A percentile compares a stretch with the other conserved stretches of the same genome.
These are phyloP conservation scores for Macrochelys suwanniensis DNA, from an alignment of 2,797 vertebrate genomes.

Conservation along the genomic window DNA sequence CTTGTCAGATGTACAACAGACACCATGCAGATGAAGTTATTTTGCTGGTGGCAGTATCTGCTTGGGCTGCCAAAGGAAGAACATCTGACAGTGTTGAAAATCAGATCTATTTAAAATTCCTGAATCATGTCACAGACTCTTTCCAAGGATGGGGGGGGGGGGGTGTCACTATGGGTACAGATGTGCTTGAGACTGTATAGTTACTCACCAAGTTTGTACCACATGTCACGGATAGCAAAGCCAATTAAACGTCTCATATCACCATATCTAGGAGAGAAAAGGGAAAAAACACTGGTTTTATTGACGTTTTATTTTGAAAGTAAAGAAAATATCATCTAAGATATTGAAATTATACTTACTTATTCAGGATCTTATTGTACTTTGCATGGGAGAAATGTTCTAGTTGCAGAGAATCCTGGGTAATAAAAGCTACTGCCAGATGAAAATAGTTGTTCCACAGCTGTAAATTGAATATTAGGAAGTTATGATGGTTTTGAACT, in stretches of 20 bases:
- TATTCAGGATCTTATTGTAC: constrained; percentile 94
- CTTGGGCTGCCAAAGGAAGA: not conserved
- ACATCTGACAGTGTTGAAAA: not conserved
- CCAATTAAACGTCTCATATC: constrained; percentile 96
- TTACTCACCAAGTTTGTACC: constrained; percentile 95
- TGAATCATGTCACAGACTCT: not conserved
- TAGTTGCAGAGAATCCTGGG: constrained; percentile 97
- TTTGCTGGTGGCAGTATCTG: not conserved
- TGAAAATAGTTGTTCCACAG: constrained; percentile 99
- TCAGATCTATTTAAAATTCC: constrained; percentile 8
- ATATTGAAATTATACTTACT: constrained; percentile 84
- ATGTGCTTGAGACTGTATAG: not conserved
- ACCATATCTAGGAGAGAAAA: constrained; percentile 86
- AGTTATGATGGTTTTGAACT: constrained; percentile 57
- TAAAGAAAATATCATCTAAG: not conserved
- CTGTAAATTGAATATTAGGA: constrained; percentile 83
- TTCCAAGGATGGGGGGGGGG: not conserved
- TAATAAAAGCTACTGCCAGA: constrained; percentile 98
- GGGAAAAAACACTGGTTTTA: not conserved
- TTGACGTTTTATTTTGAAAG: not conserved
- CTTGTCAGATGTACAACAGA: not conserved
- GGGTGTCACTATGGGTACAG: not conserved
- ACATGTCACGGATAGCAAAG: constrained; percentile 97
- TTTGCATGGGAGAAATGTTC: constrained; percentile 96
- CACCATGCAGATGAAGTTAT: not conserved